These are phyloP conservation scores for Hemibagrus guttatus DNA, from an alignment of 2,797 vertebrate genomes.

Conservation along the genomic window DNA sequence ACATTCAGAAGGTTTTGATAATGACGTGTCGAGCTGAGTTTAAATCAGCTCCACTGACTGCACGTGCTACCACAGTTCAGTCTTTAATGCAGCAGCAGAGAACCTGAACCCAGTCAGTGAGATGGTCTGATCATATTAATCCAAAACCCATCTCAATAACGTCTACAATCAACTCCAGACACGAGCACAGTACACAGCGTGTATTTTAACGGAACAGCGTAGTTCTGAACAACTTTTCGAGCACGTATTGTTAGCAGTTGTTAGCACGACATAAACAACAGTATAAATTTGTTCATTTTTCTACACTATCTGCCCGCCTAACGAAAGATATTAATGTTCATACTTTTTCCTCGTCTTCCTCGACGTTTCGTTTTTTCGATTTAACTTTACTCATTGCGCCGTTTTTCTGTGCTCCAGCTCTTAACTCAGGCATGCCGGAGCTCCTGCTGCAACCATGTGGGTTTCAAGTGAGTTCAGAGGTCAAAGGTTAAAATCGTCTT, in stretches of 20 bases:
- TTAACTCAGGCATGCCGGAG: slow-evolving; percentile 51
- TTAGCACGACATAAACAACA: neutral
- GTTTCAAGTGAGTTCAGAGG: slow-evolving; percentile 45
- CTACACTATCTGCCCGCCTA: neutral
- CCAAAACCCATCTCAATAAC: too few relatives aligned
- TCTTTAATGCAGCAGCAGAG: neutral
- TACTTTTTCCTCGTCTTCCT: slow-evolving; percentile 48
- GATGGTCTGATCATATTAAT: neutral
- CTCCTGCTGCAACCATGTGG: slow-evolving; percentile 56
- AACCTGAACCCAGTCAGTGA: too few relatives aligned
- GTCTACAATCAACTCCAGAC: neutral
- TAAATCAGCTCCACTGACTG: neutral
- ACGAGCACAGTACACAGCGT: neutral
- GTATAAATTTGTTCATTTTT: neutral
- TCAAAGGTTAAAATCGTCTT: slow-evolving; percentile 8
- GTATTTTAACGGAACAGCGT: neutral
- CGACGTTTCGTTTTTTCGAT: slow-evolving; percentile 61
- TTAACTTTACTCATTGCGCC: slow-evolving; percentile 58
- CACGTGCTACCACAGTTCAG: neutral
- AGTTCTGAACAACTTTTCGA: neutral
- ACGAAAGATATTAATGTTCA: neutral
- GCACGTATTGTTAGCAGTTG: neutral
- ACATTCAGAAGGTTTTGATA: neutral
- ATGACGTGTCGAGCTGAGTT: too few relatives aligned
- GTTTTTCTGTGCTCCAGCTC: slow-evolving; percentile 5